phyloP scores from a whole-genome alignment of 1,140 invertebrate genomes.

The Drosophila arawakana region DNA sequence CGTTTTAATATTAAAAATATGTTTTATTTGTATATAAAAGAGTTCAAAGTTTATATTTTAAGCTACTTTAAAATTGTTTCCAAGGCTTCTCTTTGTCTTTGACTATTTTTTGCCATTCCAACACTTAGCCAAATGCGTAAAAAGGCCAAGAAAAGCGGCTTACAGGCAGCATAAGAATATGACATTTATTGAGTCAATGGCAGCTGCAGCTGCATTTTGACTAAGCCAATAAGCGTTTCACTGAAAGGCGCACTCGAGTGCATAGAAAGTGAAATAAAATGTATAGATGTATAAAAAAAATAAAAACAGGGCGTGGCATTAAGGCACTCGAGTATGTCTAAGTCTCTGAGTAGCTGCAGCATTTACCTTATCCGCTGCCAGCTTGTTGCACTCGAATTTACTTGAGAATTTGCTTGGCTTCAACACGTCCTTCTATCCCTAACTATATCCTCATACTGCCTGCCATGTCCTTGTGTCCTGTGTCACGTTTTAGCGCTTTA shows the following conservation, averaged over 20 bases:
- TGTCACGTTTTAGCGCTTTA: slow-evolving; percentile 81
- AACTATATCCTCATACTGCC: background rate
- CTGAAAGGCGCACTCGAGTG: slow-evolving; percentile 51
- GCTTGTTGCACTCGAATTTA: slow-evolving; percentile 66
- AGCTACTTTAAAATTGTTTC: too few relatives aligned
- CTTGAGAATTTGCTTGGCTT: slow-evolving; percentile 45
- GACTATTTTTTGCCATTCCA: slow-evolving; percentile 36
- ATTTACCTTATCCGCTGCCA: slow-evolving; percentile 35
- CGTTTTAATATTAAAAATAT: background rate
- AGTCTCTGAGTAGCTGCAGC: slow-evolving; percentile 10
- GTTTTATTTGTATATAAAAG: background rate
- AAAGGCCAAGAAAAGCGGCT: slow-evolving; percentile 55
- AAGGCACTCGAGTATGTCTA: background rate
- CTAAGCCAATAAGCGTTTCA: slow-evolving; percentile 80
- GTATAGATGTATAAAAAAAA: background rate
- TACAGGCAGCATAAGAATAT: slow-evolving; percentile 44
- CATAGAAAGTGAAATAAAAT: slow-evolving; percentile 57
- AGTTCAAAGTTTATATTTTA: background rate
- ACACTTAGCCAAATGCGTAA: slow-evolving; percentile 14
- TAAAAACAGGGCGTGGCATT: slow-evolving; percentile 7
- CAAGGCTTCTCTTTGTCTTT: background rate
- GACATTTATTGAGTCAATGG: slow-evolving; percentile 74
- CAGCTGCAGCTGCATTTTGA: slow-evolving; percentile 64
- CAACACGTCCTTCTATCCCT: background rate
- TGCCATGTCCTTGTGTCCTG: slow-evolving; percentile 25